A percentile compares a stretch with the other conserved stretches of the same genome.
phyloP scores from a whole-genome alignment of 2,888 invertebrate species.

The Conomelus anceps region DNA sequence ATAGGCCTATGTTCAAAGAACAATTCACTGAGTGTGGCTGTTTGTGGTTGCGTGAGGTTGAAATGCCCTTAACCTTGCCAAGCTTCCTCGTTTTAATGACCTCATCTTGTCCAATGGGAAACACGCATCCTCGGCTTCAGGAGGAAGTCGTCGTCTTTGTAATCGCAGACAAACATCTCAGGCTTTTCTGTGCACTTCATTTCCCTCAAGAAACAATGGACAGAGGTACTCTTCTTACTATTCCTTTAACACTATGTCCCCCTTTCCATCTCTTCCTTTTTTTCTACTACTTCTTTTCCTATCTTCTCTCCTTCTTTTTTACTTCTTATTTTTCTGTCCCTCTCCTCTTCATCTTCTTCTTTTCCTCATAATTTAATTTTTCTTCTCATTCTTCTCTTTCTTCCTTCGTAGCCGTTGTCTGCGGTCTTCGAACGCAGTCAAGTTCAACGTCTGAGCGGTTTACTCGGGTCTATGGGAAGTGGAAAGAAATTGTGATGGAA shows the following conservation, averaged over 20 bases:
- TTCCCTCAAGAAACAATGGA: neutral
- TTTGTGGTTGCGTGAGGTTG: neutral
- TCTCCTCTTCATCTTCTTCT: neutral
- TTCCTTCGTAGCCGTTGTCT: neutral
- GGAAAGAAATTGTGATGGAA: neutral
- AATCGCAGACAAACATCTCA: neutral
- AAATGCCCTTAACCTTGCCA: neutral
- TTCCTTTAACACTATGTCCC: no score
- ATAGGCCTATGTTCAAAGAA: neutral
- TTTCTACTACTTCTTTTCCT: no score
- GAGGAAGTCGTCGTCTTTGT: neutral
- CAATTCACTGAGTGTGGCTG: neutral
- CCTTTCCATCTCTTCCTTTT: neutral
- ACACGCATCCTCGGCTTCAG: neutral
- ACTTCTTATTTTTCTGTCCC: neutral
- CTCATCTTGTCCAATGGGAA: neutral
- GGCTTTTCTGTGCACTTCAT: neutral
- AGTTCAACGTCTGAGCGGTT: neutral
- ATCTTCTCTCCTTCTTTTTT: neutral
- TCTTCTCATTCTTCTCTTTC: neutral
- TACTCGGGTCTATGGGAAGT: neutral
- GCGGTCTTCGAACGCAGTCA: neutral
- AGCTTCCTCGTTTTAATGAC: neutral
- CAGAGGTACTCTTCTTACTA: neutral
- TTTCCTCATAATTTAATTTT: neutral